Evolutionary conservation across 2,888 invertebrate genomes (phyloP), one percentile per base, ranked within the genome.

Genomic region (Lymantria monacha): DNA sequence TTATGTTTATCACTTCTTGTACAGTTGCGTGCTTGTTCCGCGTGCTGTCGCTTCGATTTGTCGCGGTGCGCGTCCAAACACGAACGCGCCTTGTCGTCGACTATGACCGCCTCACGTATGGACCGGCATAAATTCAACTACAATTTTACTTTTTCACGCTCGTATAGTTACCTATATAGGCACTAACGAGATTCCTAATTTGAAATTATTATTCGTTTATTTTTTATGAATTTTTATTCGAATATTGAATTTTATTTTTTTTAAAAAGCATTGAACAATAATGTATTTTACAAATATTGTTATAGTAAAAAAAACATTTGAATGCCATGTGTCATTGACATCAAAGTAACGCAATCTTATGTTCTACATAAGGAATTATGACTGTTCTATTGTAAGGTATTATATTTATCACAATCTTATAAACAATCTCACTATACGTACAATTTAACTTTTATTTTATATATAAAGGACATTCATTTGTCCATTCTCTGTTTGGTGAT

Each of bases 61-160:
- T 57, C 61, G 66, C 68, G 67, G 57, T 61, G 69, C 79, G 79
- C 87, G 87, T 83, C 83, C 79, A 76, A 58, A 54, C 81, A 55
- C 76, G 57, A 63, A 67, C 81, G 80, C 79, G 82, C 64, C 76
- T 74, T 77, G 70, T 70, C 72, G 69, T 79, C 81, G 85, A 87
- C 85, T 87, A 85, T 83, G 66, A 66, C 64, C 61, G 66, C 65
- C 60, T 61, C 60, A 62, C 64, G 61, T 61, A 66, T 65, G 64
- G 63, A 68, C 71, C 71, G 69, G 68, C 72, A 71, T 69, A 69
- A 70, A 67, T 70, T 69, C 70, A 65, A 74, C 71, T 74, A 72
- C 66, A 71, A 72, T 75, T 73, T 72, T 70, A 76, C 76, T 75
- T 71, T 73, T 70, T 66, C 59, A 59, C 58, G 57, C 55, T 55